Conservation (phyloP, 2,113 vertebrate species). For the Gambusia affinis region DNA sequence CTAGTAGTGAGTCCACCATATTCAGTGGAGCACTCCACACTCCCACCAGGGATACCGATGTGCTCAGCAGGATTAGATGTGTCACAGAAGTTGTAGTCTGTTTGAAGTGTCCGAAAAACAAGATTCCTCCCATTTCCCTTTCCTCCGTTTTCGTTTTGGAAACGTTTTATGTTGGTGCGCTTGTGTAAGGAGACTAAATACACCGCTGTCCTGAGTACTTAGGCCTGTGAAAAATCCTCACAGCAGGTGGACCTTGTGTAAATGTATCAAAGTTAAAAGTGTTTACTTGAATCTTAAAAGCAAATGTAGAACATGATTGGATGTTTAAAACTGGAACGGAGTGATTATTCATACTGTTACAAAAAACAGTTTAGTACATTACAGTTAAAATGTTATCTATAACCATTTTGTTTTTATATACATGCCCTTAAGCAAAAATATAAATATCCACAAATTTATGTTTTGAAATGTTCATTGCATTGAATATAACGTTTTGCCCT, state of each 20-base stretch:
- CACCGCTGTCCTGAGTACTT: neutral
- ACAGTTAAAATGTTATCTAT: neutral
- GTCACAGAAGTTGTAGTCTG: slow-evolving; percentile 43
- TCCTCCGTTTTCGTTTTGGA: slow-evolving; percentile 1
- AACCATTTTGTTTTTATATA: neutral
- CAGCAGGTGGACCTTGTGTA: neutral
- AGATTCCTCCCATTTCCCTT: slow-evolving; percentile 7
- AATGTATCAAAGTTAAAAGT: neutral
- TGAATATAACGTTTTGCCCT: neutral
- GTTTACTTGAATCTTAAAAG: neutral
- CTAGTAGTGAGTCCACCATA: slow-evolving; percentile 30
- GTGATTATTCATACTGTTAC: neutral
- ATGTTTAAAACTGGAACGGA: neutral
- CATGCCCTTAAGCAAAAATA: neutral
- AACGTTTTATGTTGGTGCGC: neutral
- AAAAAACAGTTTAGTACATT: neutral
- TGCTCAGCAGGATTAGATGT: slow-evolving; percentile 58
- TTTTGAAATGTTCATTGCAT: neutral
- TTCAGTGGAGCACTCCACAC: slow-evolving; percentile 39
- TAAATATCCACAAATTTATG: neutral
- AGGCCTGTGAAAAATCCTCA: neutral
- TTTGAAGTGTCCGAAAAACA: slow-evolving; percentile 49
- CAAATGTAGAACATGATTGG: neutral
- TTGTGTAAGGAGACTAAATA: neutral
- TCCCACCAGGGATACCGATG: slow-evolving; percentile 50